Evolutionary conservation across 2,113 vertebrate species (phyloP).

Genomic region (Gulo gulo): DNA sequence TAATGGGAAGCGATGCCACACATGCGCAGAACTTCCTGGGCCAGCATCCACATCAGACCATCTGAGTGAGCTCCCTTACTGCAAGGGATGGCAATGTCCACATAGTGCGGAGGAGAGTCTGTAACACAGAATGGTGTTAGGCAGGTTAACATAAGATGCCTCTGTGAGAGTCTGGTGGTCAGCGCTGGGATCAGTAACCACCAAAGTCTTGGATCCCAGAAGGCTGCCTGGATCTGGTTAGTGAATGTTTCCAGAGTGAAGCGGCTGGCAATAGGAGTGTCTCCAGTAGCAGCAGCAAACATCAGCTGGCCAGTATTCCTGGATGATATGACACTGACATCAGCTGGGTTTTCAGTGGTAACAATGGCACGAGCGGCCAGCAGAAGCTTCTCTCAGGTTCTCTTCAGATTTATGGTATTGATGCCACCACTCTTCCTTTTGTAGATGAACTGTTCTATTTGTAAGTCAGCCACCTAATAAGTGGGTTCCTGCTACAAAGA

Average conservation of each 20-base stretch:
- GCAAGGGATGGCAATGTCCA: not conserved
- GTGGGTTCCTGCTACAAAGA: not conserved
- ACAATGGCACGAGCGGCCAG: not conserved
- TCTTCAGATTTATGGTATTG: not conserved
- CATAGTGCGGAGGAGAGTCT: not conserved
- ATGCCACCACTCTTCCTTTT: not conserved
- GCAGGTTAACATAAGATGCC: not conserved
- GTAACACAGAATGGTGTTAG: not conserved
- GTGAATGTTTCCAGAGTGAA: not conserved
- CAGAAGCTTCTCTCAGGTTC: not conserved
- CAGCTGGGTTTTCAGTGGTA: not conserved
- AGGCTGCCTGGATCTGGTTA: not conserved
- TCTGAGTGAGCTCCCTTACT: not conserved
- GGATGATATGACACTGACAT: not conserved
- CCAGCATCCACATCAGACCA: not conserved
- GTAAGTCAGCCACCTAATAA: not conserved
- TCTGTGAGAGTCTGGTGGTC: not conserved
- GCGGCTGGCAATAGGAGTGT: not conserved
- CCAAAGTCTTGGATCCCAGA: not conserved
- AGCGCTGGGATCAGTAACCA: not conserved
- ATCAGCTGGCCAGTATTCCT: not conserved
- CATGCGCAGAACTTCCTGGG: not conserved
- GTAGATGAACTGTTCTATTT: not conserved
- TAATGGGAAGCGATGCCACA: not conserved
- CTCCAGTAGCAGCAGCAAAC: not conserved